Base-by-base conservation (phyloP, 2,888 invertebrate genomes). In the Elgonia sp. region DNA sequence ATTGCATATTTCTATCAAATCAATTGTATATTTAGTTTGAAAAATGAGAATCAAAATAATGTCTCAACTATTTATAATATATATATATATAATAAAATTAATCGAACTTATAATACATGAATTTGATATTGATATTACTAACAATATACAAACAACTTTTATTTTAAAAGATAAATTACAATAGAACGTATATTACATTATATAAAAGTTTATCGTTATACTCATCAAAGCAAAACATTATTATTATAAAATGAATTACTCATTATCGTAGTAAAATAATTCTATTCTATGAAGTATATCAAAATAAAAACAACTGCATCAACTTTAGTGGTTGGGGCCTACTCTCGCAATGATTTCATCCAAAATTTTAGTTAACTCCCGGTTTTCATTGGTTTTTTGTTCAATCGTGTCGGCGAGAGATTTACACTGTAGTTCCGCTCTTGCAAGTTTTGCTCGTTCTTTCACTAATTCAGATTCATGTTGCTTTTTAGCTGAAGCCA, bases 311-410 rank as follows among this genome's bases (percentile, higher is more conserved):
- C 72, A 72, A 81, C 10, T 57, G 55, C 29, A 5, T 16, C 57
- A 20, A 0, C 18, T 65, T 76, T 37, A 84, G 8, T 76, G 55
- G 62, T 46, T 83, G 67, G 55, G 53, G 8, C 92, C 94, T 80
- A 95, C 94, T 93, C 95, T 96, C 72, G 95, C 95, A 93, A 99
- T 98, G 85, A 99, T 96, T 95, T 99, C 99, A 95, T 99, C 99
- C 95, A 98, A 98, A 92, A 99, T 97, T 93, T 97, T 97, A 86
- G 98, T 97, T 91, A 99, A 96, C 95, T 98, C 98, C 92, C 97
- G 96, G 94, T 98, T 98, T 94, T 99, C 99, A 94, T 97, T 97
- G 14, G 96, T 96, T 95, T 99, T 99, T 94, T 98, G 98, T 89
- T 98, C 97, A 85, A 99, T 95, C 84, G 97, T 96, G 92, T 97